A percentile compares a stretch with the other conserved stretches of the same genome.
Conservation (phyloP, 2,113 vertebrate genomes). For the Myotis lucifugus region DNA sequence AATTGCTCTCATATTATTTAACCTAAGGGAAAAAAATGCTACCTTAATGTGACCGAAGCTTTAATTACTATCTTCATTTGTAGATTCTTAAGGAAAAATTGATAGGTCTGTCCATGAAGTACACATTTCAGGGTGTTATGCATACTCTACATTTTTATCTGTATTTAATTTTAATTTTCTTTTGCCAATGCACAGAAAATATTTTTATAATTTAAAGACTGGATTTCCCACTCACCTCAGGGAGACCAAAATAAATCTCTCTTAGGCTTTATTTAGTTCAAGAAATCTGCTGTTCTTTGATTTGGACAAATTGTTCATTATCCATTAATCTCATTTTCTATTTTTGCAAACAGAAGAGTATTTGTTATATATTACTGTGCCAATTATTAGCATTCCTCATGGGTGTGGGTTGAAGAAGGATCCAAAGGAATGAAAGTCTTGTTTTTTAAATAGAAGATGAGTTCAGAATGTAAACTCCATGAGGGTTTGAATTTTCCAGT, state of each 20-base stretch:
- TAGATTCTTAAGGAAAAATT: constrained; percentile 70
- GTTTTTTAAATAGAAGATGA: not conserved
- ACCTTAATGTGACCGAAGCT: constrained; percentile 44
- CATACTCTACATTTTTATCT: constrained; percentile 13
- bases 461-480: not conserved
- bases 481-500: not conserved
- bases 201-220: constrained; percentile 52
- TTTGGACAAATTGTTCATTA: constrained; percentile 49
- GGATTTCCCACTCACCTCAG: constrained; percentile 4
- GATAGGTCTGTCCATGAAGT: not conserved
- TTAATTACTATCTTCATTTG: constrained; percentile 72
- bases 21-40: constrained; percentile 48
- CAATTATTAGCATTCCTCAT: constrained; percentile 26
- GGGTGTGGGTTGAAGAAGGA: not conserved
- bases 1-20: constrained; percentile 83
- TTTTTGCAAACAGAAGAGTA: constrained; percentile 1
- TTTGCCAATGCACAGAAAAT: constrained; percentile 30
- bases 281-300: constrained; percentile 29
- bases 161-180: constrained; percentile 48
- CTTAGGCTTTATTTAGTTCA: constrained; percentile 18
- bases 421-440: not conserved
- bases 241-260: constrained; percentile 21
- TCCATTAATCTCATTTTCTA: constrained; percentile 37
- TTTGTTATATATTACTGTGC: constrained; percentile 7
- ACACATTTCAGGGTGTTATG: not conserved